phyloP scores from a whole-genome alignment of 2,113 vertebrate species.

The Cottus gobio region DNA sequence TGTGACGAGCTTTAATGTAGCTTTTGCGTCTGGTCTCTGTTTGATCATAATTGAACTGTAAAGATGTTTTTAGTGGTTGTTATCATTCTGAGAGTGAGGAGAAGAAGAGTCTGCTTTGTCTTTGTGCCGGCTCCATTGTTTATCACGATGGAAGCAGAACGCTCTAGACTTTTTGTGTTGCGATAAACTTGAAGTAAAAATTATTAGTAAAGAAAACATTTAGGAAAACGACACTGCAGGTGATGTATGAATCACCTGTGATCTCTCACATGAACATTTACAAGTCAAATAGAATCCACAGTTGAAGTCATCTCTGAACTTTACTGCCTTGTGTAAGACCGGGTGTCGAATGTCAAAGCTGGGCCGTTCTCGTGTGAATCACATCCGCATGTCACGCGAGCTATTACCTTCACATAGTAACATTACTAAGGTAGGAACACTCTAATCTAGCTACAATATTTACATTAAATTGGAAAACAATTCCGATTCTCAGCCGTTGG shows the following conservation, averaged over 20 bases:
- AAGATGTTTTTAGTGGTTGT: not conserved
- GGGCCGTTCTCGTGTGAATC: slow-evolving; percentile 24
- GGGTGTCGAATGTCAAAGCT: slow-evolving; percentile 29
- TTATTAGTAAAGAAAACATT: not conserved
- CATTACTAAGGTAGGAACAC: slow-evolving; percentile 2
- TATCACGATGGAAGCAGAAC: not conserved
- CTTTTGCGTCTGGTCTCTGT: not conserved
- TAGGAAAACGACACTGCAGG: not conserved
- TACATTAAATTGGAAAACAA: slow-evolving; percentile 26
- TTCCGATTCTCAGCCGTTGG: slow-evolving; percentile 14
- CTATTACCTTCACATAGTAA: slow-evolving; percentile 57
- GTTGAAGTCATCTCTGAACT: slow-evolving; percentile 1
- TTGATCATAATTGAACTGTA: slow-evolving; percentile 1
- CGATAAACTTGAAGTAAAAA: not conserved
- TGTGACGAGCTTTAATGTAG: slow-evolving; percentile 7
- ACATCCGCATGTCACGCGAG: slow-evolving; percentile 21
- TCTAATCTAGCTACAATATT: slow-evolving; percentile 36
- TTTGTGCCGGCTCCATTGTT: not conserved
- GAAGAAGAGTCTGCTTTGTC: slow-evolving; percentile 18
- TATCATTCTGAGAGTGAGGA: not conserved
- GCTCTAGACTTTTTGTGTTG: not conserved
- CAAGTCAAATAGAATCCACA: slow-evolving; percentile 17
- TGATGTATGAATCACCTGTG: not conserved
- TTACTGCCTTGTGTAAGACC: slow-evolving; percentile 35
- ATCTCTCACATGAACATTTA: slow-evolving; percentile 22